Conservation (phyloP, 2,113 vertebrate species). For the Notarius lentiginosus region DNA sequence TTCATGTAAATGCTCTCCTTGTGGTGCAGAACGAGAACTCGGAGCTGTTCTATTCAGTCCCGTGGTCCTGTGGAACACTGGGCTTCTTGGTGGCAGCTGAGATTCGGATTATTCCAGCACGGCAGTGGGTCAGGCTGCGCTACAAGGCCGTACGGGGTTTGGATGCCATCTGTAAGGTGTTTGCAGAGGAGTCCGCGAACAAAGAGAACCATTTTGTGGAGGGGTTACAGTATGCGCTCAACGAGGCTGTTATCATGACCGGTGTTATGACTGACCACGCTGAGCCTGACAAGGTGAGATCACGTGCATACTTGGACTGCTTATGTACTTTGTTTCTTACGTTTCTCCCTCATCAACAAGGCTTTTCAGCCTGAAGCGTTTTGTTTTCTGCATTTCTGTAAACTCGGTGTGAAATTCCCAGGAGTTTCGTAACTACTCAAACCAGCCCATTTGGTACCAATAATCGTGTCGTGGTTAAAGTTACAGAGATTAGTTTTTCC, state of each 20-base stretch:
- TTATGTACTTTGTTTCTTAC: neutral
- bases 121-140: conserved; percentile 83
- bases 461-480: neutral
- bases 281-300: conserved; percentile 82
- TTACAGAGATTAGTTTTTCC: neutral
- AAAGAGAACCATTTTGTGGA: conserved; percentile 91
- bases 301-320: neutral
- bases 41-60: conserved; percentile 95
- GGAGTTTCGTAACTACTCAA: neutral
- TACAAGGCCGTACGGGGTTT: conserved; percentile 86
- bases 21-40: conserved; percentile 87
- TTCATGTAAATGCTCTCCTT: neutral
- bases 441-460: neutral
- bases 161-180: conserved; percentile 85
- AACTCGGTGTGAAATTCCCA: too few relatives aligned
- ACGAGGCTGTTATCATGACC: conserved; percentile 94
- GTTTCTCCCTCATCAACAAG: too few relatives aligned
- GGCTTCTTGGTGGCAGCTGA: conserved; percentile 97
- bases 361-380: too few relatives aligned
- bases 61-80: conserved; percentile 97
- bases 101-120: conserved; percentile 91
- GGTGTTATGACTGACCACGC: conserved; percentile 86
- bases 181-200: conserved; percentile 80
- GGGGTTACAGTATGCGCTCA: conserved; percentile 84
- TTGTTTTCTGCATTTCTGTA: too few relatives aligned